phyloP scores from a whole-genome alignment of 2,888 invertebrate genomes.

The Himalopsyche anomala region DNA sequence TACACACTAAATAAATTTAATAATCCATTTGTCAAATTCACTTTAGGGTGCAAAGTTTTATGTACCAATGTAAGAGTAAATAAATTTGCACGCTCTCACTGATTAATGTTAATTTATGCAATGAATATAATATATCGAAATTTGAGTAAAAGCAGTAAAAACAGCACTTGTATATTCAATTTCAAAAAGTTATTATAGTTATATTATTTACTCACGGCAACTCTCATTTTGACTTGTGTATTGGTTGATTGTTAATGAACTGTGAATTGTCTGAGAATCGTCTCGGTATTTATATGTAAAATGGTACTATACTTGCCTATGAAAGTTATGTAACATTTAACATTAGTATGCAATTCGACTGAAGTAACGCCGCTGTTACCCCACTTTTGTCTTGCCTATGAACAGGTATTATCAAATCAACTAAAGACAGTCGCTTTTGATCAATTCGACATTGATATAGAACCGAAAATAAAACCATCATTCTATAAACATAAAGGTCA shows the following conservation, averaged over 20 bases:
- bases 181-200: background rate
- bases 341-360: conserved; percentile 42
- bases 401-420: conserved; percentile 18
- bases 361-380: conserved; percentile 51
- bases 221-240: conserved; percentile 52
- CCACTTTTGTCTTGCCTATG: conserved; percentile 46
- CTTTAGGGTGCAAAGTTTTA: no score
- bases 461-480: conserved; percentile 12
- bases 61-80: no score
- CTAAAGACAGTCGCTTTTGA: conserved; percentile 7
- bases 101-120: no score
- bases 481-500: conserved; percentile 39
- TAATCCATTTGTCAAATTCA: no score
- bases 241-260: conserved; percentile 41
- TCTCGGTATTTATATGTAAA: conserved; percentile 53
- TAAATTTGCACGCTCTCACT: no score
- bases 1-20: no score
- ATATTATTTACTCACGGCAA: conserved; percentile 52
- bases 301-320: conserved; percentile 43
- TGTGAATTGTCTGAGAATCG: conserved; percentile 44
- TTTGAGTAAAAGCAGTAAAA: no score
- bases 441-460: conserved; percentile 19
- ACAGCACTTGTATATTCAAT: no score
- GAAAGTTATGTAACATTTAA: conserved; percentile 53
- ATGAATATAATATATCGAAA: no score